Evolutionary conservation across 2,113 vertebrate genomes (phyloP), one percentile per base, ranked within the genome.

Genomic region (Brachyistius frenatus): DNA sequence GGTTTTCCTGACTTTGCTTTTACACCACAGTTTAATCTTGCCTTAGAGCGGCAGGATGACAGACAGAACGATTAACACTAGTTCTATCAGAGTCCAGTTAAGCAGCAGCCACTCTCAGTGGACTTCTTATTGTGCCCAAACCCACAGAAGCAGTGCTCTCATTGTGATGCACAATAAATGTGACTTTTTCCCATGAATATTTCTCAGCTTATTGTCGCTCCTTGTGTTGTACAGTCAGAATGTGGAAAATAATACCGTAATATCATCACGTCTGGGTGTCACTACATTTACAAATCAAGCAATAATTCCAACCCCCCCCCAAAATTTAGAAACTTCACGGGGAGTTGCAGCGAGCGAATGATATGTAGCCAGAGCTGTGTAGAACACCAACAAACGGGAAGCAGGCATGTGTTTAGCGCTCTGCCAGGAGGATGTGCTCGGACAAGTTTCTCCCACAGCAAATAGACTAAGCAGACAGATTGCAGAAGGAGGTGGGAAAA

Each of bases 21-120:
- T 80, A 81, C 80, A 76, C 73, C 63, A 83, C 67, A 80, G 86
- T 84, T 87, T 92, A 93, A 91, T 93, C 89, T 88, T 86, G 80
- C 87, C 91, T 83, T 16, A 78, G 54, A 89, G 90, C 76, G 32
- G 23, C 44, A 2, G 58, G 47, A 89, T 88, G 86, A 89, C 79
- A 83, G 76, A 71, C 78, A 70, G 81, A 86, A 66, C 36, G 65
- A 83, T 89, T 92, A 89, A 79, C 79, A 84, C 66, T 55, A 64
- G 84, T 85, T 82, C 83, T 81, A 88, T 90, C 81, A 73, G 57
- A 73, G 81, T 84, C 78, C 86, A 85, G 74, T 84, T 84, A 70
- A 69, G 75, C 64, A 37, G 78, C 53, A 63, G 57, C 37, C 16
- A 1, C 33, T 85, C 74, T 81, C 80, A 76, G 44, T 44, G 67